Conservation (phyloP, 2,797 vertebrate species). For the Ceryle rudis region DNA sequence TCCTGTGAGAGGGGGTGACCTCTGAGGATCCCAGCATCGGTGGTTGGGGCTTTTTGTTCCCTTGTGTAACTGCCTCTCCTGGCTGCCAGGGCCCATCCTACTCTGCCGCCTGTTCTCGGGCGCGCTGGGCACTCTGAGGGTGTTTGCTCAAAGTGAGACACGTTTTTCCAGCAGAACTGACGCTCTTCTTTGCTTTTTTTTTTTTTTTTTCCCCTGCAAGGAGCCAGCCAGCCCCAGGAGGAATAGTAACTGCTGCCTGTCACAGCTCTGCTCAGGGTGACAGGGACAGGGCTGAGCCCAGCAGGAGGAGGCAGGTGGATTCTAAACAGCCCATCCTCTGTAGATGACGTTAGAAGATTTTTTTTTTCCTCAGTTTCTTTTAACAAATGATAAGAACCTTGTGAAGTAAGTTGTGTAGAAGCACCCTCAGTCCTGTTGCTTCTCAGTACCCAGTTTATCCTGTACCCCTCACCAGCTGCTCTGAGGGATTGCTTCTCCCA, state of each 20-base stretch:
- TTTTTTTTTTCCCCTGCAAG: neutral
- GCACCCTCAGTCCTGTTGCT: too few species aligned
- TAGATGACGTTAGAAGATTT: neutral
- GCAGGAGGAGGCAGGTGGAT: neutral
- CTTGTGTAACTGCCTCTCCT: neutral
- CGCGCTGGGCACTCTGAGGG: neutral
- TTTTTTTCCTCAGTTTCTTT: neutral
- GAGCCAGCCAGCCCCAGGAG: neutral
- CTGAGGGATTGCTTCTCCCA: neutral
- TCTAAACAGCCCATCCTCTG: neutral
- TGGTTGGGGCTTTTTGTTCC: neutral
- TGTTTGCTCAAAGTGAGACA: neutral
- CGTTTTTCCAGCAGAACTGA: neutral
- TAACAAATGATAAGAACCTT: neutral
- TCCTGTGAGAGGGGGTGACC: neutral
- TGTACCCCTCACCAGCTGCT: neutral
- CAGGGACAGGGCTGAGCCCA: neutral
- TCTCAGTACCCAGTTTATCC: neutral
- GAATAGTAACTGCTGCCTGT: neutral
- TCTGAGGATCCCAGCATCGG: rapidly evolving
- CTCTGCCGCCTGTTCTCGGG: neutral
- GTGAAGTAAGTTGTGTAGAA: neutral
- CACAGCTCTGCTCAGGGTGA: neutral
- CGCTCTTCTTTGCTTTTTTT: neutral
- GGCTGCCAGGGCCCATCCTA: neutral